phyloP scores from a whole-genome alignment of 2,113 vertebrate genomes.

The Microcebus murinus region DNA sequence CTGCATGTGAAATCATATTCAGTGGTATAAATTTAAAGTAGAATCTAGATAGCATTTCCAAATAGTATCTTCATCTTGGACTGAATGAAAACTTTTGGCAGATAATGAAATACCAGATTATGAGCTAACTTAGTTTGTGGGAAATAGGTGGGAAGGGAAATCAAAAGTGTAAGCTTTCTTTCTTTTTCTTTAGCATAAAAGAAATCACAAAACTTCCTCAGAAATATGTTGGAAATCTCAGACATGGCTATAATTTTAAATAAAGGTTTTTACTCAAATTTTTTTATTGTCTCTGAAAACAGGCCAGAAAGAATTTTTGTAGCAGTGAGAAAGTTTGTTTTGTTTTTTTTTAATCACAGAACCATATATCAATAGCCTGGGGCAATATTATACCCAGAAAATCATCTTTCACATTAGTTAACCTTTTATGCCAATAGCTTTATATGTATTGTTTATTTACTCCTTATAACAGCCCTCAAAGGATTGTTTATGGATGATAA shows the following conservation, averaged over 20 bases:
- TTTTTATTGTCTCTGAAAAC: slow-evolving; percentile 26
- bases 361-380: neutral
- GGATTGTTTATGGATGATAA: slow-evolving; percentile 12
- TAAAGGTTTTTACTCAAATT: slow-evolving; percentile 7
- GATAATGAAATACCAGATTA: slow-evolving; percentile 22
- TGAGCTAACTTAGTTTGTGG: slow-evolving; percentile 45
- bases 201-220: slow-evolving; percentile 16
- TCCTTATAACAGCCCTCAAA: neutral
- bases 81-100: slow-evolving; percentile 16
- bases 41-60: neutral
- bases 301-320: slow-evolving; percentile 17
- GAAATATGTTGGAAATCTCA: slow-evolving; percentile 8
- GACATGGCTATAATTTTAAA: slow-evolving; percentile 10
- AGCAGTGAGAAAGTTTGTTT: neutral
- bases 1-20: slow-evolving; percentile 36
- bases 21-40: slow-evolving; percentile 38
- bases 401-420: neutral
- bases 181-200: slow-evolving; percentile 43
- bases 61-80: slow-evolving; percentile 38
- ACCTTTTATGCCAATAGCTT: slow-evolving; percentile 26
- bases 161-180: slow-evolving; percentile 13
- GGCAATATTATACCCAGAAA: neutral
- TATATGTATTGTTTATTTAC: neutral
- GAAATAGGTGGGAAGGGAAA: slow-evolving; percentile 41
- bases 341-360: neutral